Evolutionary conservation across 2,113 vertebrate genomes (phyloP).

Genomic region (Manacus vitellinus): DNA sequence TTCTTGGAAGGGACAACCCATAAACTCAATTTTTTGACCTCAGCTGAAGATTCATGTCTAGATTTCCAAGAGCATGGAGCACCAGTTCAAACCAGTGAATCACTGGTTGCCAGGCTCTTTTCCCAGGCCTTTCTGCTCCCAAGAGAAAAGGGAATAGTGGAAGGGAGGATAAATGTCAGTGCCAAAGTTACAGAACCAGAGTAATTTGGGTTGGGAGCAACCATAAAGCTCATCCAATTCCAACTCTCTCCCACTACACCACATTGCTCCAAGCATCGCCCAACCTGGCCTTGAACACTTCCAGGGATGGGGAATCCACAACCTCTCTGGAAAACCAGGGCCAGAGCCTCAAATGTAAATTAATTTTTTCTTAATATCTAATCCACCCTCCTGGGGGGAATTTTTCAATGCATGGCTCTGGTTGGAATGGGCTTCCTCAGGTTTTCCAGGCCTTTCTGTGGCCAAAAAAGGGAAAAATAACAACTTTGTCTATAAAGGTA

Average conservation of each 20-base stretch:
- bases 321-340: neutral
- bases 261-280: rapidly evolving
- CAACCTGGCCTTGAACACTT: neutral
- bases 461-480: neutral
- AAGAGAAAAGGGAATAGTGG: neutral
- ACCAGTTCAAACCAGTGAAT: neutral
- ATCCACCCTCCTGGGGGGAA: rapidly evolving
- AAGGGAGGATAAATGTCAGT: neutral
- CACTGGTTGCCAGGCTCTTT: neutral
- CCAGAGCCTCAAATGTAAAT: neutral
- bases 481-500: neutral
- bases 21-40: neutral
- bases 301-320: neutral
- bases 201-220: neutral
- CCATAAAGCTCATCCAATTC: neutral
- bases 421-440: neutral
- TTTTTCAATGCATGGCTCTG: neutral
- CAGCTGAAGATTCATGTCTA: neutral
- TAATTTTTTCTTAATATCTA: neutral
- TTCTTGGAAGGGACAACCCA: neutral
- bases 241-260: neutral
- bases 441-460: neutral
- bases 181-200: neutral
- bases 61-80: neutral
- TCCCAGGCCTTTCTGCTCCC: neutral